A percentile compares a stretch with the other conserved stretches of the same genome.
phyloP scores from a whole-genome alignment of 2,888 invertebrate species.

The Anoplius nigerrimus region DNA sequence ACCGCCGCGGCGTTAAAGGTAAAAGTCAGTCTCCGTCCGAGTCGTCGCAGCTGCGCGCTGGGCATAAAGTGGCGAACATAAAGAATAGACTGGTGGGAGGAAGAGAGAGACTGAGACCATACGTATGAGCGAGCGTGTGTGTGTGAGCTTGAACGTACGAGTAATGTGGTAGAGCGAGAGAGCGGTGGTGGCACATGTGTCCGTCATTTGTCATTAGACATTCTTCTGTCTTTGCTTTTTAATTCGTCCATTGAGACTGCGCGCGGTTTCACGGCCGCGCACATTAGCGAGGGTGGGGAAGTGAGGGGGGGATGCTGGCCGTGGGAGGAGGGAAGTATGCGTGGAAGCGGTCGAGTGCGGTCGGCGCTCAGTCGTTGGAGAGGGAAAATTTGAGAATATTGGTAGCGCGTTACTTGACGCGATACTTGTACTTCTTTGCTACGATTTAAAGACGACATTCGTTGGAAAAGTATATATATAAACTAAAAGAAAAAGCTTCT shows the following conservation, averaged over 20 bases:
- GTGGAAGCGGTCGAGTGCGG: no score
- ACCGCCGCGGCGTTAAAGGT: no score
- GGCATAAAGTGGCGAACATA: slow-evolving; percentile 14
- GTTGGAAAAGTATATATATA: no score
- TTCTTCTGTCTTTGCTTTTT: slow-evolving; percentile 64
- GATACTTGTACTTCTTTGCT: no score
- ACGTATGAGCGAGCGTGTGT: slow-evolving; percentile 17
- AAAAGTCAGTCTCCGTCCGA: no score
- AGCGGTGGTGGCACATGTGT: slow-evolving; percentile 58
- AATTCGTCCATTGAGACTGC: slow-evolving; percentile 57
- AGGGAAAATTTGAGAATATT: no score
- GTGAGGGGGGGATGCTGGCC: background rate
- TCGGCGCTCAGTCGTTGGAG: no score
- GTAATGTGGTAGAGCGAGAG: background rate
- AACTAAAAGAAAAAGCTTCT: no score
- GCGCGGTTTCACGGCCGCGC: slow-evolving; percentile 45
- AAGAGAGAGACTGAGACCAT: slow-evolving; percentile 19
- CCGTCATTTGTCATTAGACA: slow-evolving; percentile 67
- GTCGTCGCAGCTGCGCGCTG: no score
- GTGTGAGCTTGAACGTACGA: background rate
- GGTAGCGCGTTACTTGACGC: no score
- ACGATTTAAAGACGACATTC: no score
- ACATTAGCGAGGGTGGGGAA: slow-evolving; percentile 19
- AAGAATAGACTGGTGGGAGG: slow-evolving; percentile 7
- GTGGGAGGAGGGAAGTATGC: background rate